Evolutionary conservation across 30 jellyfish, hydroid and myxozoan genomes (phyloP).

Genomic region (Calvadosia cruxmelitensis): DNA sequence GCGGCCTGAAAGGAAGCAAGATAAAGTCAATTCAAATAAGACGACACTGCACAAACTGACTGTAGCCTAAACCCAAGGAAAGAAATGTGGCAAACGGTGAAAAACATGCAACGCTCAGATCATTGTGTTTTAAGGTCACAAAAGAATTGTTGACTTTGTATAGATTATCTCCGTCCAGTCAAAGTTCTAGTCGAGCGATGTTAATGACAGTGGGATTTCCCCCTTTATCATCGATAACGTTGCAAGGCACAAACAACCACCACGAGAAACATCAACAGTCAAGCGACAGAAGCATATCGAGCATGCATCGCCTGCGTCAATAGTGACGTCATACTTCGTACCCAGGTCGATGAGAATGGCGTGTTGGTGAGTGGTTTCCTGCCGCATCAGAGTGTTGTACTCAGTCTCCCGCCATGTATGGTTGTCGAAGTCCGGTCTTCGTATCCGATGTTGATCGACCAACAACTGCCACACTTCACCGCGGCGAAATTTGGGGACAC

Average conservation of each 20-base stretch:
- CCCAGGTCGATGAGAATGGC: slow-evolving; percentile 93
- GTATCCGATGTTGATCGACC: slow-evolving; percentile 63
- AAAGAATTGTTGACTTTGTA: neutral
- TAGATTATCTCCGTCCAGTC: no score
- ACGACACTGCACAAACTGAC: no score
- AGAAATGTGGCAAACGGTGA: neutral
- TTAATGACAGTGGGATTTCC: no score
- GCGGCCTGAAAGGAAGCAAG: slow-evolving; percentile 51
- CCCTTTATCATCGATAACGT: neutral
- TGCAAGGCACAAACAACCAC: neutral
- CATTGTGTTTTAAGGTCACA: neutral
- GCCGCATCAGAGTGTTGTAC: slow-evolving; percentile 35
- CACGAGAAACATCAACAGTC: no score
- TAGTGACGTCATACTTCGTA: no score
- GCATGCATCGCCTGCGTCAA: no score
- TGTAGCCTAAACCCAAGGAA: no score
- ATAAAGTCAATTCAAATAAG: neutral
- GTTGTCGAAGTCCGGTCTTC: slow-evolving; percentile 66
- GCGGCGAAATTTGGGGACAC: slow-evolving; percentile 88
- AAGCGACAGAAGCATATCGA: no score
- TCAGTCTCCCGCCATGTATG: slow-evolving; percentile 38
- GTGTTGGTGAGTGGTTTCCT: slow-evolving; percentile 80
- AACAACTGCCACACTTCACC: slow-evolving; percentile 97
- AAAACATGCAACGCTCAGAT: neutral
- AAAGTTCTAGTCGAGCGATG: no score